These are phyloP conservation scores for Calliphora vomitoria DNA, from an alignment of 2,888 invertebrate genomes.

Conservation along the genomic window DNA sequence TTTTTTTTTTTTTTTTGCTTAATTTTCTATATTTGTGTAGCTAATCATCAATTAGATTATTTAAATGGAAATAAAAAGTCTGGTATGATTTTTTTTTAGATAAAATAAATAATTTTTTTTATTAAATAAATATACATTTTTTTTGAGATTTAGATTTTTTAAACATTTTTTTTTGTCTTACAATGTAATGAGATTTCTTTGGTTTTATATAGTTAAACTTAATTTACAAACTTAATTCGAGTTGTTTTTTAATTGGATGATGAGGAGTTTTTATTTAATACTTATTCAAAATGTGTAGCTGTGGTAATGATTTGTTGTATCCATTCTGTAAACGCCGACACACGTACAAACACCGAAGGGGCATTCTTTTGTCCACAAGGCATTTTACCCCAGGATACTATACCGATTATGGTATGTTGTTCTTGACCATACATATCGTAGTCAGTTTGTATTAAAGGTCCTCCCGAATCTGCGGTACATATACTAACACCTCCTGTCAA, in stretches of 20 bases:
- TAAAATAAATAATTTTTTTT: constrained; percentile 36
- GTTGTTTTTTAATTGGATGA: constrained; percentile 26
- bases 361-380: constrained; percentile 84
- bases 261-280: constrained; percentile 17
- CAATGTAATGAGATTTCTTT: constrained; percentile 58
- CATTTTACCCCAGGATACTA: constrained; percentile 85
- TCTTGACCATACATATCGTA: constrained; percentile 75
- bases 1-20: neutral
- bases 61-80: neutral
- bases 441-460: constrained; percentile 81
- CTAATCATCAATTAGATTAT: neutral
- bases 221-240: constrained; percentile 62
- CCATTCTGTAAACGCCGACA: constrained; percentile 85
- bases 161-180: constrained; percentile 5
- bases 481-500: constrained; percentile 82
- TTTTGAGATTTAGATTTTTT: constrained; percentile 14
- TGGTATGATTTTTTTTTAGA: neutral
- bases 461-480: constrained; percentile 83
- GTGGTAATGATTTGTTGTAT: constrained; percentile 79
- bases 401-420: constrained; percentile 82
- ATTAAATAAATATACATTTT: neutral
- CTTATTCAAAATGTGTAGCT: constrained; percentile 78
- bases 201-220: neutral
- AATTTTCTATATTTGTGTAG: neutral
- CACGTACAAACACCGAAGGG: constrained; percentile 85